Evolutionary conservation across 1,140 invertebrate genomes (phyloP), one percentile per base, ranked within the genome.

Genomic region (Cotesia typhae): DNA sequence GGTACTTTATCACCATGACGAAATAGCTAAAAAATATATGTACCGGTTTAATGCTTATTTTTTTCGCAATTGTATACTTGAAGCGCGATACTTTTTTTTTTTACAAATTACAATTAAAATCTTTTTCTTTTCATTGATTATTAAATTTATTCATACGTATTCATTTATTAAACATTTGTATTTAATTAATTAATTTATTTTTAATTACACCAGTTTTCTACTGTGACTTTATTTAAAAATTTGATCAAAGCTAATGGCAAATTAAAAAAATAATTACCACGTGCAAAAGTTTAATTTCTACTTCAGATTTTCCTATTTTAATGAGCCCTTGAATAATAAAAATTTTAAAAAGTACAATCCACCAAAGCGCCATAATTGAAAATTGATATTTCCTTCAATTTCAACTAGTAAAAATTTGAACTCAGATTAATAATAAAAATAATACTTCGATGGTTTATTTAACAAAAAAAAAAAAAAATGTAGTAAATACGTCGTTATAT

Each of bases 1-100:
- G 84, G 84, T 38, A 86, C 82, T 74, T 86, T 86, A 47, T 87
- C 86, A 53, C 87, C 87, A 65, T 88, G 87, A 67, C 87, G 80
- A 66, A 88, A 87, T 69, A 88, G 79, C 87, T 88, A 80, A 66
- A 38, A 53, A 53, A 64, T 10, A 55, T 47, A 47, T 47, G 10
- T 10, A 47, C 10, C 41, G 10, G 41, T 7, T 10, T 47, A 47
- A 47, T 10, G 5, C 10, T 47, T 47, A 47, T 9, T 47, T 47
- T 41, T 47, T 9, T 47, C 10, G 4, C 10, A 9, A 36, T 0
- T 35, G 28, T 2, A 64, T 35, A 70, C 14, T 63, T 41, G 6
- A 72, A 70, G 53, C 1, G 35, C 52, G 20, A 73, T 65, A 10
- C 38, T 17, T 60, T 65, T 36, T 65, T 36, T 53, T 52, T n/a